These are phyloP conservation scores for Tringa solitaria DNA, from an alignment of 2,113 vertebrate species.

Conservation along the genomic window DNA sequence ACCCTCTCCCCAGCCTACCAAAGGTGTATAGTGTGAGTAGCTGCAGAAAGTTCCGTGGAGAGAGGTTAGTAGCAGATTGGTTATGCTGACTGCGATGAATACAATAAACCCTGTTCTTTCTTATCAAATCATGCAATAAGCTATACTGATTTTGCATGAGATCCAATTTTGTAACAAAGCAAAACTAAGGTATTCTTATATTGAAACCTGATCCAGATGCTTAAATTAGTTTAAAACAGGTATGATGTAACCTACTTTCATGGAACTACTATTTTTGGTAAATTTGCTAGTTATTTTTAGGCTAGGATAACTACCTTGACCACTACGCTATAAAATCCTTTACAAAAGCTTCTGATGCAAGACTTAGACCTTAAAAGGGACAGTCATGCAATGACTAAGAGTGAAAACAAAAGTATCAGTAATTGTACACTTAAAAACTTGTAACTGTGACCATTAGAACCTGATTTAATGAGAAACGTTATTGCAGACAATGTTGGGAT, in stretches of 20 bases:
- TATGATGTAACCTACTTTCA: background rate
- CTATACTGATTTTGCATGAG: background rate
- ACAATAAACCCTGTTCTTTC: background rate
- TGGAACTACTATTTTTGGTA: background rate
- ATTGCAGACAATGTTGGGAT: background rate
- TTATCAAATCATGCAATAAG: background rate
- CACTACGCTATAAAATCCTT: background rate
- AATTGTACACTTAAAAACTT: background rate
- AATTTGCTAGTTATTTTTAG: background rate
- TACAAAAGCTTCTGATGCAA: background rate
- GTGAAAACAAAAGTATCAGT: background rate
- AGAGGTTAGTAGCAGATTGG: background rate
- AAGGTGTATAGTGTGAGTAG: background rate
- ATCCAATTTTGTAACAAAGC: background rate
- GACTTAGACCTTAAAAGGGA: background rate
- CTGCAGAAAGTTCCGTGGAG: background rate
- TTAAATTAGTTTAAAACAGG: background rate
- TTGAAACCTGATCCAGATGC: background rate
- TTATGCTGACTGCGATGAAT: background rate
- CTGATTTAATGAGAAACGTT: background rate
- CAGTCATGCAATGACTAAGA: background rate
- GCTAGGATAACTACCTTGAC: background rate
- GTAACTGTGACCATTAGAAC: background rate
- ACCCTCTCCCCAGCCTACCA: background rate
- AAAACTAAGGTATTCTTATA: background rate